Evolutionary conservation across 2,797 vertebrate species (phyloP).

Genomic region (Pangasius larnaudii): DNA sequence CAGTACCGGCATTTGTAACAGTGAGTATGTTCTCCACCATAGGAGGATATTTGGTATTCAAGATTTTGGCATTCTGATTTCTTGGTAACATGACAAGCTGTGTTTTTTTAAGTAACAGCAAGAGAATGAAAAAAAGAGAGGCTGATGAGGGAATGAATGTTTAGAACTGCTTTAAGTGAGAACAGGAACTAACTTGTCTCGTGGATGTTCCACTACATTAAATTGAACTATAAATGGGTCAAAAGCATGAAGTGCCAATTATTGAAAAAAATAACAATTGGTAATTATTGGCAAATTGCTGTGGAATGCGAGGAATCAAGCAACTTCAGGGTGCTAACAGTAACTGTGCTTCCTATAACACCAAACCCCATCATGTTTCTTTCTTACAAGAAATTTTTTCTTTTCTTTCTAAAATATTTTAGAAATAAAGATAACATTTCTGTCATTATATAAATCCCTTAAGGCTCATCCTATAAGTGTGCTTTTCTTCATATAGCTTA

Average conservation of each 20-base stretch:
- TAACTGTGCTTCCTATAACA: neutral
- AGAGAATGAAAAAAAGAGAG: neutral
- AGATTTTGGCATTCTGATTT: neutral
- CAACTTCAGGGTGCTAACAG: neutral
- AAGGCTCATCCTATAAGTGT: neutral
- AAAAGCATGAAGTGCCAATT: neutral
- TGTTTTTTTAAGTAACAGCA: neutral
- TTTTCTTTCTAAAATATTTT: neutral
- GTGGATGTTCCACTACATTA: neutral
- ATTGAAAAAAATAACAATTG: neutral
- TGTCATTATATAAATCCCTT: neutral
- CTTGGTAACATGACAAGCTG: neutral
- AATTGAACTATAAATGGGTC: neutral
- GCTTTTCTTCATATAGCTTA: neutral
- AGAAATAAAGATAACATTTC: neutral
- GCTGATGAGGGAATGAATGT: neutral
- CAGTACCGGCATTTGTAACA: neutral
- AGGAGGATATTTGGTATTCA: neutral
- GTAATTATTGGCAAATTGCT: neutral
- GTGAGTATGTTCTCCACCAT: neutral
- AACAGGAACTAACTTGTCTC: neutral
- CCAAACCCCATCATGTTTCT: neutral
- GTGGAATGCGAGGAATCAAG: neutral
- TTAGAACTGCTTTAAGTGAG: neutral
- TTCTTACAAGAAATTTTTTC: neutral